phyloP scores from a whole-genome alignment of 2,113 vertebrate species.

The Oncorhynchus clarkii region DNA sequence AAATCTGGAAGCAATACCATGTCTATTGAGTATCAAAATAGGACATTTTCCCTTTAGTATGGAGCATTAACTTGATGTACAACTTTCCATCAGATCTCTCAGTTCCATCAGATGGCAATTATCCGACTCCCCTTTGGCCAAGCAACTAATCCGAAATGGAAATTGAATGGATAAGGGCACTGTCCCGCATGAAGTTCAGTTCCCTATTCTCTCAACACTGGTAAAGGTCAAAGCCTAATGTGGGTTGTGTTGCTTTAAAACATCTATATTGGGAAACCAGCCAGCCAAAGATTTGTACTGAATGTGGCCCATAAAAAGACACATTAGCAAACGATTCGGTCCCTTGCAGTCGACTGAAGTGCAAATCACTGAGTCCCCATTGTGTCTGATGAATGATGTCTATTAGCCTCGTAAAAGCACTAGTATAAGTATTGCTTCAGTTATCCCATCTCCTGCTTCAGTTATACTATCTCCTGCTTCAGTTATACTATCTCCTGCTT shows the following conservation, averaged over 20 bases:
- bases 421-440: not conserved
- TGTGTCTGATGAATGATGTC: conserved; percentile 3
- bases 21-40: too few species aligned
- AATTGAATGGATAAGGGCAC: too few species aligned
- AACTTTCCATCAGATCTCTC: too few species aligned
- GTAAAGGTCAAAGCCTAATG: not conserved
- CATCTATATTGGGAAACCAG: not conserved
- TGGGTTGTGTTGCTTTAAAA: not conserved
- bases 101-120: too few species aligned
- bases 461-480: not conserved
- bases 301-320: not conserved
- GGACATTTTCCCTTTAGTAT: too few species aligned
- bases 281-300: not conserved
- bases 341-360: not conserved
- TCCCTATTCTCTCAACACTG: too few species aligned
- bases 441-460: not conserved
- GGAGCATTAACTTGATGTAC: too few species aligned
- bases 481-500: not conserved
- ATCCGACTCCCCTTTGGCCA: too few species aligned
- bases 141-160: too few species aligned
- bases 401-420: conserved; percentile 7
- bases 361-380: conserved; percentile 1
- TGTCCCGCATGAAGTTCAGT: too few species aligned
- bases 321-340: not conserved
- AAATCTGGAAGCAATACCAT: too few species aligned